Evolutionary conservation across 2,797 vertebrate genomes (phyloP).

Genomic region (Coilia nasus): DNA sequence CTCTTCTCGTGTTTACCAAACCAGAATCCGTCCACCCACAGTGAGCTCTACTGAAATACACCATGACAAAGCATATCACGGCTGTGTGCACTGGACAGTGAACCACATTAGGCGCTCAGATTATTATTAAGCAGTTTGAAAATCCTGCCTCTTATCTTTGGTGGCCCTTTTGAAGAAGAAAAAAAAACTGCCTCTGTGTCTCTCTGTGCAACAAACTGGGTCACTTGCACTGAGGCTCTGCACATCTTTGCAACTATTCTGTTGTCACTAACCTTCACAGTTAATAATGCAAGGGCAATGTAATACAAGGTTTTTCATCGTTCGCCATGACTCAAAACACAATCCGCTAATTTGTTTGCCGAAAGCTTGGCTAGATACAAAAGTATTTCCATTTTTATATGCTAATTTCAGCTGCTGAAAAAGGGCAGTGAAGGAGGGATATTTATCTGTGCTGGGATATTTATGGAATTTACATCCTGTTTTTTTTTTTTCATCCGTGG

Average conservation of each 20-base stretch:
- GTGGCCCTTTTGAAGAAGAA: conserved; percentile 45
- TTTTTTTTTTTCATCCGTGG: neutral
- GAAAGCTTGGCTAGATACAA: neutral
- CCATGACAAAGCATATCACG: conserved; percentile 32
- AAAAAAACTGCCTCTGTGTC: conserved; percentile 42
- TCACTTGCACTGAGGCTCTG: conserved; percentile 36
- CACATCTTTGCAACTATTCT: conserved; percentile 35
- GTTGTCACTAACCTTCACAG: conserved; percentile 43
- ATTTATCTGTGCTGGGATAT: neutral
- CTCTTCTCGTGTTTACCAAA: neutral
- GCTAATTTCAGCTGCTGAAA: neutral
- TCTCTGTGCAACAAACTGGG: conserved; percentile 46
- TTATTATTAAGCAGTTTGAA: conserved; percentile 48
- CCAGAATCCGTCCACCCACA: neutral
- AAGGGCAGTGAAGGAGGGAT: conserved; percentile 5
- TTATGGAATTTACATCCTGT: neutral
- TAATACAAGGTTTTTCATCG: conserved; percentile 50
- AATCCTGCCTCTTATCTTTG: conserved; percentile 48
- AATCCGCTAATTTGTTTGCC: conserved; percentile 22
- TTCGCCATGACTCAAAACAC: conserved; percentile 39
- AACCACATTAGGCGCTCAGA: conserved; percentile 47
- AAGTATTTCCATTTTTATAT: conserved; percentile 22
- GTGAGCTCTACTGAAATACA: conserved; percentile 5
- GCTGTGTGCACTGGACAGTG: conserved; percentile 45
- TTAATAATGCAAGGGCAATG: conserved; percentile 44